Base-by-base conservation (phyloP, 2,888 invertebrate genomes). In the Apodemia mormo region DNA sequence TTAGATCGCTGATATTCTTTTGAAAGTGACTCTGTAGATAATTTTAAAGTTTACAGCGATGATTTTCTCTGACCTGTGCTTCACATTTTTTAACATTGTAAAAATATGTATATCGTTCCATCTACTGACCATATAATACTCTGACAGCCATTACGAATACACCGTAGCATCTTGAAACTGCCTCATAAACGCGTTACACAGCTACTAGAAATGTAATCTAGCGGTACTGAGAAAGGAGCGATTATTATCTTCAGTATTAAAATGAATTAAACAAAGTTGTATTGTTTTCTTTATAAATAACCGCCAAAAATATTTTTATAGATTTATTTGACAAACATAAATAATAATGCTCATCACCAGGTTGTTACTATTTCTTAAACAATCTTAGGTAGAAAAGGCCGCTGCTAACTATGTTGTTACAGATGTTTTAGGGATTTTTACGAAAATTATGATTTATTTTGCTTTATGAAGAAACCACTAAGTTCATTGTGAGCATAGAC, bases 151-250 rank as follows among this genome's bases (percentile, higher is more conserved):
- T 90, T 90, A 89, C 85, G 84, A 86, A 85, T 85, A 87, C 86
- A 89, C 85, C 82, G 87, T 86, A 85, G 86, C 89, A 90, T 92
- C 91, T 89, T 87, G 86, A 86, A 91, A 91, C 89, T 88, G 83
- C 87, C 88, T 91, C 91, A 87, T 92, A 92, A 92, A 92, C 87
- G 88, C 85, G 88, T 85, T 87, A 85, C 87, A 85, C 86, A 83
- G 90, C 92, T 90, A 90, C 92, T 92, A 92, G 90, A 90, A 89
- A 86, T 86, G 90, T 88, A 87, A 90, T 92, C 90, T 92, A 91
- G 92, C 92, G 90, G 92, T 90, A 92, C 91, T 81, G 84, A 85
- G 90, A 90, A 90, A 89, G 83, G 88, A 85, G 83, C 82, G 89
- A 92, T 90, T 83, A 82, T 86, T 86, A 90, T 92, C 92, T 84